Conservation (phyloP, 2,113 vertebrate species). For the Mormyrus lacerda region DNA sequence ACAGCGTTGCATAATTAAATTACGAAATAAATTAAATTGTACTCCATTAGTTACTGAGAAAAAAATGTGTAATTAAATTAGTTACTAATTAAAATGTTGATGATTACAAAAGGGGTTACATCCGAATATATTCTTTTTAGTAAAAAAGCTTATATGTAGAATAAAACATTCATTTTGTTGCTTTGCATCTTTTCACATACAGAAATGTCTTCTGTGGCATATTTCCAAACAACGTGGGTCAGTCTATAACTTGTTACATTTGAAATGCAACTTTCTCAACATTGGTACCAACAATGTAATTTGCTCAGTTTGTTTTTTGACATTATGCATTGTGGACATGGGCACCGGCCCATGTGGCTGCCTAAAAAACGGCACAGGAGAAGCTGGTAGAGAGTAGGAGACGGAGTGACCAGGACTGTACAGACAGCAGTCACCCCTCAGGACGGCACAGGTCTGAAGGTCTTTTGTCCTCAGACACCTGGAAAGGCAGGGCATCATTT, state of each 20-base stretch:
- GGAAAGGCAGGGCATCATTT: not conserved
- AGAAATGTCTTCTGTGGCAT: not conserved
- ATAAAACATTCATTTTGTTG: not conserved
- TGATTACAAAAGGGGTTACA: too few relatives aligned
- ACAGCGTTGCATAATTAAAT: not conserved
- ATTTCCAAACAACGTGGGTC: not conserved
- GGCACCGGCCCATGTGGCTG: not conserved
- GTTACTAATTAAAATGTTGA: too few relatives aligned
- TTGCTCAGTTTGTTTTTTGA: not conserved
- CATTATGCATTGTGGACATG: not conserved
- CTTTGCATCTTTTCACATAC: not conserved
- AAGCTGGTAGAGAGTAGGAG: not conserved
- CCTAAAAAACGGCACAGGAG: not conserved
- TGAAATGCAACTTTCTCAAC: not conserved
- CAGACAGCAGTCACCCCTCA: not conserved
- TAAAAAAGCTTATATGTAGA: too few relatives aligned
- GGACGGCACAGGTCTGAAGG: not conserved
- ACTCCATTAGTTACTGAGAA: too few relatives aligned
- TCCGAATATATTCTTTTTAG: too few relatives aligned
- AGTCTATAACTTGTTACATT: not conserved
- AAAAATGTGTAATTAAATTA: too few relatives aligned
- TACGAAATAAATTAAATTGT: not conserved
- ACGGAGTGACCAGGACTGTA: not conserved
- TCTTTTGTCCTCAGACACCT: not conserved
- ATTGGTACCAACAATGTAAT: not conserved